Evolutionary conservation across 2,113 vertebrate genomes (phyloP).

Genomic region (Triplophysa dalaica): DNA sequence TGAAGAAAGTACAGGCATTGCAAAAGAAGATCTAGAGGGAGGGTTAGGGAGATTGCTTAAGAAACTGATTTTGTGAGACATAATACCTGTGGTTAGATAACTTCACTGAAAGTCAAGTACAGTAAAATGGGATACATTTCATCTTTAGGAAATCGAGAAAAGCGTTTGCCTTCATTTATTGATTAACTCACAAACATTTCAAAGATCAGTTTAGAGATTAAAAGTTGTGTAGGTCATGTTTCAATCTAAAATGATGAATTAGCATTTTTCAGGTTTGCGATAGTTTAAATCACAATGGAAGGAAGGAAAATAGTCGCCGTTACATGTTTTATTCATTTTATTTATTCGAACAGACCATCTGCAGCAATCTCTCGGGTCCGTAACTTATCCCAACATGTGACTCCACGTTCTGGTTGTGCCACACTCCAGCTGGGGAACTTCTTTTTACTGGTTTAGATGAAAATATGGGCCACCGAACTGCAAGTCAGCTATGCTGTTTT

Average conservation of each 20-base stretch:
- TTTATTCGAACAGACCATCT: constrained; percentile 25
- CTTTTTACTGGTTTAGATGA: constrained; percentile 46
- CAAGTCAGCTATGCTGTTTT: constrained; percentile 64
- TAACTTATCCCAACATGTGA: constrained; percentile 29
- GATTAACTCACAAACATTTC: background rate
- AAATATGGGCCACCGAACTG: constrained; percentile 62
- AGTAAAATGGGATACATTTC: constrained; percentile 5
- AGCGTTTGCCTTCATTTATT: background rate
- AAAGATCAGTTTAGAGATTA: background rate
- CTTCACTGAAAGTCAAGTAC: background rate
- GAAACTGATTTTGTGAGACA: constrained; percentile 33
- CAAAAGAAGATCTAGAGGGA: constrained; percentile 48
- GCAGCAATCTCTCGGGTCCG: constrained; percentile 23
- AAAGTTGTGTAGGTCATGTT: background rate
- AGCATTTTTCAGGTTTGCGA: no score
- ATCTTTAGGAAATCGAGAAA: background rate
- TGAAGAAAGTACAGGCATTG: constrained; percentile 52
- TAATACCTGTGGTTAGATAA: constrained; percentile 35
- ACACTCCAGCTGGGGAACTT: constrained; percentile 37
- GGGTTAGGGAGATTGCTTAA: constrained; percentile 31
- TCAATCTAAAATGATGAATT: no score
- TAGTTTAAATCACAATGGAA: background rate
- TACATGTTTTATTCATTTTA: constrained; percentile 26
- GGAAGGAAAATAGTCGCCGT: background rate
- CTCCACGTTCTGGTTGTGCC: constrained; percentile 27